A percentile compares a stretch with the other conserved stretches of the same genome.
Evolutionary conservation across 1,140 invertebrate genomes (phyloP).

Genomic region (Mesaphorura yosii): DNA sequence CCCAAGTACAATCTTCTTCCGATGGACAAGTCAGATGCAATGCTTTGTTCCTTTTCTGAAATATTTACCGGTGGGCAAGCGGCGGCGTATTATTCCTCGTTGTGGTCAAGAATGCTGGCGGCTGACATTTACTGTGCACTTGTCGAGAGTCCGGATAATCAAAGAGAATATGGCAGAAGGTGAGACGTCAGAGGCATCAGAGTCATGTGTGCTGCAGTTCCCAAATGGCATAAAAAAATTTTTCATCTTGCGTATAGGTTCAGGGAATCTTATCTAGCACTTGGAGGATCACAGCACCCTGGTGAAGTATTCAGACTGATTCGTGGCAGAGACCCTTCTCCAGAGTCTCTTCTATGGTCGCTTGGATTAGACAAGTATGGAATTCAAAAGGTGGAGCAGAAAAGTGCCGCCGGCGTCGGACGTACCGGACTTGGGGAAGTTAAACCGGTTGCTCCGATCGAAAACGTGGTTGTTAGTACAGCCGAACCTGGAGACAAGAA

Average conservation of each 20-base stretch:
- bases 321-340: conserved; percentile 76
- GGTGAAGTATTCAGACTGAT: conserved; percentile 79
- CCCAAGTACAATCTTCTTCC: conserved; percentile 55
- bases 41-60: conserved; percentile 64
- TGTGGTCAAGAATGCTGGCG: conserved; percentile 77
- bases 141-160: conserved; percentile 45
- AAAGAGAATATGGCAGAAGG: neutral
- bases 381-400: neutral
- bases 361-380: conserved; percentile 40
- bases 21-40: conserved; percentile 59
- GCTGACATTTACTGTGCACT: conserved; percentile 80
- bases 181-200: neutral
- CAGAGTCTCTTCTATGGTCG: conserved; percentile 61
- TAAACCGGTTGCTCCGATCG: neutral
- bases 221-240: neutral
- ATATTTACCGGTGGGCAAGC: conserved; percentile 59
- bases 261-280: conserved; percentile 69
- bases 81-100: conserved; percentile 59
- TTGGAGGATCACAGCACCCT: conserved; percentile 64
- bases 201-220: neutral
- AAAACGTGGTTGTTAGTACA: too few species aligned
- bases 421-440: too few species aligned
- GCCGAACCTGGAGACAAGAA: too few species aligned
- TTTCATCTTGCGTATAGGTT: conserved; percentile 45
- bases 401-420: too few species aligned